Percentiles rank a stretch among this genome's conserved stretches.
Evolutionary conservation across 2,888 invertebrate genomes (phyloP).

Genomic region (Trachelus stipa): DNA sequence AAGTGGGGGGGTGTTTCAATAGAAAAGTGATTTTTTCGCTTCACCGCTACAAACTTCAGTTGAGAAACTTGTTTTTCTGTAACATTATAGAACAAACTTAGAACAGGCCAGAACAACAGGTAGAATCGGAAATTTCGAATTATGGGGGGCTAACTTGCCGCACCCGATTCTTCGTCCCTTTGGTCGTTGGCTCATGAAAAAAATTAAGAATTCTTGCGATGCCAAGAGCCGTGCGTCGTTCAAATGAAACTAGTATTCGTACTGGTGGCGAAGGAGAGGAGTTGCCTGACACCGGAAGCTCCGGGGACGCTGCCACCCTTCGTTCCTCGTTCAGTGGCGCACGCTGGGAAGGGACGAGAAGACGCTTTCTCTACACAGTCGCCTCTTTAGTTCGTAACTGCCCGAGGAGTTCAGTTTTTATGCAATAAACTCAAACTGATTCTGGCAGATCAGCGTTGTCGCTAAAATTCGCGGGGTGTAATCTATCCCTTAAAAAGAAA

Average conservation of each 20-base stretch:
- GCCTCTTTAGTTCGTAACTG: background rate
- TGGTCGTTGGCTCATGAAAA: background rate
- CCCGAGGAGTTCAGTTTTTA: background rate
- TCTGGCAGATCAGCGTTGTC: conserved; percentile 28
- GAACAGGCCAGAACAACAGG: no score
- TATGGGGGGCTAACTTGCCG: no score
- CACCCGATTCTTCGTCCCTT: background rate
- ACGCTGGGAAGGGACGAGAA: background rate
- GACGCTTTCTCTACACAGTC: background rate
- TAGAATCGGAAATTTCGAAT: no score
- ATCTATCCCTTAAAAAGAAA: conserved; percentile 33
- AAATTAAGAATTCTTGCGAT: background rate
- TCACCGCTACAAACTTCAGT: no score
- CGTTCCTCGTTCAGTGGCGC: background rate
- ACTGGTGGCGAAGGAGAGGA: background rate
- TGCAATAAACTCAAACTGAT: conserved; percentile 33
- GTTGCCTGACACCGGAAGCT: background rate
- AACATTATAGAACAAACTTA: no score
- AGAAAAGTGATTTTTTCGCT: no score
- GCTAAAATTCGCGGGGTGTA: conserved; percentile 28
- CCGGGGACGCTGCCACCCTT: background rate
- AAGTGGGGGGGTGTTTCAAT: no score
- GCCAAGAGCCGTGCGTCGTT: conserved; percentile 40
- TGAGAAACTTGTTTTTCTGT: no score
- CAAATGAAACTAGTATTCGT: conserved; percentile 51